A percentile compares a stretch with the other conserved stretches of the same genome.
Evolutionary conservation across 2,113 vertebrate species (phyloP).

Genomic region (Passer montanus): DNA sequence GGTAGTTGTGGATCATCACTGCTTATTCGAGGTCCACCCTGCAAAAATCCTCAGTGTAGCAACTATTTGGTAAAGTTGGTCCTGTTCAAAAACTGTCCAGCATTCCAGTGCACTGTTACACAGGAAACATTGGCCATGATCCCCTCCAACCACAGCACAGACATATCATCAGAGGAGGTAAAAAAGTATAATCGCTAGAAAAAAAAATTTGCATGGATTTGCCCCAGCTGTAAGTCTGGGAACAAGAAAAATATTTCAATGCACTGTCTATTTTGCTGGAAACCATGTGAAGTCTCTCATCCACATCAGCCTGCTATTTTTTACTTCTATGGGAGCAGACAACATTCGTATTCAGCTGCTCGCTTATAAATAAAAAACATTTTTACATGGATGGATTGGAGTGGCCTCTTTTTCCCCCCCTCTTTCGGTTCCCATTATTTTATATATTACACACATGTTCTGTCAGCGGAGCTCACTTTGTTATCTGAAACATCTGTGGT

Average conservation of each 20-base stretch:
- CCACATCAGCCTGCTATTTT: neutral
- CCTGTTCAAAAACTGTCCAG: neutral
- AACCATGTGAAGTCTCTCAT: conserved; percentile 14
- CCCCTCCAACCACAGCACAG: neutral
- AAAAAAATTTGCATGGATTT: neutral
- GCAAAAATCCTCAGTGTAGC: neutral
- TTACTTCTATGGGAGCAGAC: neutral
- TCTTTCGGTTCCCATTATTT: conserved; percentile 63
- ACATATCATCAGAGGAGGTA: neutral
- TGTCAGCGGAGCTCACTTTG: conserved; percentile 62
- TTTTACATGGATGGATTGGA: conserved; percentile 52
- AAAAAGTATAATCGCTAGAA: neutral
- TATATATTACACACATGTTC: conserved; percentile 70
- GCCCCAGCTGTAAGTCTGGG: neutral
- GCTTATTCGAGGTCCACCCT: neutral
- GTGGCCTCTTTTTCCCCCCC: neutral
- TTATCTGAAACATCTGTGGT: conserved; percentile 74
- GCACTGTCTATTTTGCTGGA: neutral
- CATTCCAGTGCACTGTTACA: neutral
- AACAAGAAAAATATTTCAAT: neutral
- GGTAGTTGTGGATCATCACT: neutral
- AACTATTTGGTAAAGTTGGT: neutral
- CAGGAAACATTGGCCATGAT: neutral
- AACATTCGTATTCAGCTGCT: conserved; percentile 58
- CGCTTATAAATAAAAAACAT: conserved; percentile 43